Evolutionary conservation across 2,797 vertebrate genomes (phyloP).

Genomic region (Schizopygopsis pylzovi): DNA sequence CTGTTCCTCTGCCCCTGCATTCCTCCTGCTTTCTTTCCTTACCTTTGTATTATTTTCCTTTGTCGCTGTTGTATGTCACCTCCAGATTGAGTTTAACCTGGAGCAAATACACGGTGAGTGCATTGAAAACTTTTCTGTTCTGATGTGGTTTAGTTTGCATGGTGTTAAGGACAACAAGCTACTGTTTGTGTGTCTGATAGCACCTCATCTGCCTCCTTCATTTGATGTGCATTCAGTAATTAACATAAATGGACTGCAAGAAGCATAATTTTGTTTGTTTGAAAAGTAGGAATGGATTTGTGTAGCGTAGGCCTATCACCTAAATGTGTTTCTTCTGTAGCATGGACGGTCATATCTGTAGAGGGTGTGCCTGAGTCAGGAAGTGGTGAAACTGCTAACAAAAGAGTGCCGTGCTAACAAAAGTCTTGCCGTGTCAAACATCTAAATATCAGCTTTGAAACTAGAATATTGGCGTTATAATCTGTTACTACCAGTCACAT

Average conservation of each 20-base stretch:
- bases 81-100: slow-evolving; percentile 91
- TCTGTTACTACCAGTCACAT: neutral
- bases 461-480: neutral
- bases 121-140: slow-evolving; percentile 43
- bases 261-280: neutral
- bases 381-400: slow-evolving; percentile 55
- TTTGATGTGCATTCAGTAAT: neutral
- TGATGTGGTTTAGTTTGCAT: slow-evolving; percentile 57
- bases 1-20: slow-evolving; percentile 53
- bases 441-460: neutral
- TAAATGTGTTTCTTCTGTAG: neutral
- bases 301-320: neutral
- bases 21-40: slow-evolving; percentile 62
- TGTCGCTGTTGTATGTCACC: slow-evolving; percentile 68
- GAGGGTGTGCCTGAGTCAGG: slow-evolving; percentile 39
- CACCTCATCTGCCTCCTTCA: neutral
- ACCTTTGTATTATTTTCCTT: slow-evolving; percentile 48
- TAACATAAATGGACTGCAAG: neutral
- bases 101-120: slow-evolving; percentile 92
- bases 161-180: slow-evolving; percentile 16
- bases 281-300: neutral
- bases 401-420: neutral
- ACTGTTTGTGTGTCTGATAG: neutral
- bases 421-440: neutral
- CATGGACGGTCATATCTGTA: slow-evolving; percentile 18